Conservation (phyloP, 2,888 invertebrate species). For the Drosophila maculinotata region DNA sequence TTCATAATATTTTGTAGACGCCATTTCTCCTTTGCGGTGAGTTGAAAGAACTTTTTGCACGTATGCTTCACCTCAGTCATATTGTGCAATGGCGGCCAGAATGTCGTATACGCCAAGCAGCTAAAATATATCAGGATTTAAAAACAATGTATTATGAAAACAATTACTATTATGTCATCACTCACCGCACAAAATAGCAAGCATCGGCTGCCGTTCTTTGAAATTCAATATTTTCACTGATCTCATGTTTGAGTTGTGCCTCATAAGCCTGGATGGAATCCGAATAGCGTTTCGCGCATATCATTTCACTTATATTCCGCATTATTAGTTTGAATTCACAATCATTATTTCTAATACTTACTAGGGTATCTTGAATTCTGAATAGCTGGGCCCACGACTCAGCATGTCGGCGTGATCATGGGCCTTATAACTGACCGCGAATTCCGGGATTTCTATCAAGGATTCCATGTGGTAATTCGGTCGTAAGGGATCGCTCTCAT, state of each 20-base stretch:
- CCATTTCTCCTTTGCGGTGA: conserved; percentile 44
- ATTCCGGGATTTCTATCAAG: accelerated
- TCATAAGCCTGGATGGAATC: conserved; percentile 42
- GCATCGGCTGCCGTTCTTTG: conserved; percentile 63
- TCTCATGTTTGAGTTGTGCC: conserved; percentile 59
- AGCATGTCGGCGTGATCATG: conserved; percentile 21
- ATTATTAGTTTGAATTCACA: background rate
- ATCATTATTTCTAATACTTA: conserved; percentile 22
- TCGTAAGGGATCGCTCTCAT: accelerated
- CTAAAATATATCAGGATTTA: conserved; percentile 33
- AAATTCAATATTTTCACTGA: conserved; percentile 44
- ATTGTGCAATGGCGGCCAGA: conserved; percentile 76
- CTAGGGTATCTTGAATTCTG: conserved; percentile 49
- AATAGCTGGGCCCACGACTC: conserved; percentile 38
- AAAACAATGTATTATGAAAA: background rate
- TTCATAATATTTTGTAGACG: conserved; percentile 57
- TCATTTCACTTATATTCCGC: conserved; percentile 18
- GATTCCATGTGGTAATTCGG: background rate
- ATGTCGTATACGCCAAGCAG: conserved; percentile 58
- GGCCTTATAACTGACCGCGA: background rate
- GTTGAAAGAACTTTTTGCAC: conserved; percentile 49
- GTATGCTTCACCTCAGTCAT: conserved; percentile 50
- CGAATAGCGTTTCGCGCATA: conserved; percentile 49
- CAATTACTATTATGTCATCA: background rate
- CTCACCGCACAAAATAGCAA: conserved; percentile 63